A percentile compares a stretch with the other conserved stretches of the same genome.
Conservation (phyloP, 2,113 vertebrate species). For the Myxocyprinus asiaticus region DNA sequence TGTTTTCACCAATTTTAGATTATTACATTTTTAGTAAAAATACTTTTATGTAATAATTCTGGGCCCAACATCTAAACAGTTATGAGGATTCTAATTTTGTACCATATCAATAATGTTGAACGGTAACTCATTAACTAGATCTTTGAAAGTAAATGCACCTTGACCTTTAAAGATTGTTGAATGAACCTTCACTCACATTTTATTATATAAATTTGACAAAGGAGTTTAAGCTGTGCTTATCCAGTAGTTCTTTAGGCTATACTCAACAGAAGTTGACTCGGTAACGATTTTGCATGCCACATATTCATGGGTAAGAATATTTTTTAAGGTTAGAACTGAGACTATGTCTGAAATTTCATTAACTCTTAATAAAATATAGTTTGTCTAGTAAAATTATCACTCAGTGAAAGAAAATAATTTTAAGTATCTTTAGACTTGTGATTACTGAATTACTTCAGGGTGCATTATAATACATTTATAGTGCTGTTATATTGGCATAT, state of each 20-base stretch:
- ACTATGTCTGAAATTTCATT: too few species aligned
- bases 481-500: too few species aligned
- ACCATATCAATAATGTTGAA: not conserved
- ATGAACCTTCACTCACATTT: conserved; percentile 5
- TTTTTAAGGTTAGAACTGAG: not conserved
- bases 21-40: too few species aligned
- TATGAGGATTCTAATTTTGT: not conserved
- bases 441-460: too few species aligned
- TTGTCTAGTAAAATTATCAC: too few species aligned
- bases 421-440: too few species aligned
- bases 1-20: too few species aligned
- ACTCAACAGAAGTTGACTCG: not conserved
- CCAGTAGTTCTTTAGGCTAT: too few species aligned
- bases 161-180: conserved; percentile 5
- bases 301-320: not conserved
- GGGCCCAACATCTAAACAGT: not conserved
- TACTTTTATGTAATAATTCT: not conserved
- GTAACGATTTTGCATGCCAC: not conserved
- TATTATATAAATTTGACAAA: not conserved
- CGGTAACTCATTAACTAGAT: conserved; percentile 1
- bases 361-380: too few species aligned
- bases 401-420: too few species aligned
- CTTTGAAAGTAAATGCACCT: not conserved
- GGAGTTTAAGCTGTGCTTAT: not conserved
- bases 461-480: too few species aligned